Base-by-base conservation (phyloP, 2,888 invertebrate genomes). In the Sphinx pinastri region DNA sequence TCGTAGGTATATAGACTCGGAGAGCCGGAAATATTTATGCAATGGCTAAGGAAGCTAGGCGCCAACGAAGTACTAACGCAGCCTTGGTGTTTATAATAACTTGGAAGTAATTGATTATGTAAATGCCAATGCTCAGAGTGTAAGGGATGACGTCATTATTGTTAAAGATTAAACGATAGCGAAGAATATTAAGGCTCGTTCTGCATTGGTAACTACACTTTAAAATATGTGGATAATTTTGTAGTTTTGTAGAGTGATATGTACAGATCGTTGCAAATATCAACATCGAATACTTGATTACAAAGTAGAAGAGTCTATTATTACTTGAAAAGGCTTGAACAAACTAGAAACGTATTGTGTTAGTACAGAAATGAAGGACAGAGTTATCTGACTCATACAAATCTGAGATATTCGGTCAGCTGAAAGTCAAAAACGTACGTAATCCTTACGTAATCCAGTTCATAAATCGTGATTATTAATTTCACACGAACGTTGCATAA, bases 401-500 rank as follows among this genome's bases (percentile, higher is more conserved):
- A 51, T 51, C 12, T 55, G 55, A 19, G 19, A 55, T 19, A 55
- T 55, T 19, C 19, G 10, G 19, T 19, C 19, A 54, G 11, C 10
- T 19, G n/a, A 10, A 51, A 5, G 51, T 51, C 11, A 19, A 55
- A 55, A 19, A 10, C 19, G 7, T 55, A 63, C 49, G 49, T 47
- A 7, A 25, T 16, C 16, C 19, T 19, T 55, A 63, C 49, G 49
- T 47, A 7, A 25, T 16, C 47, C 16, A 12, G 19, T 49, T 49
- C 12, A 19, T 47, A 63, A 63, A 16, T 31, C 60, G 49, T 49
- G 63, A 49, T 49, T 16, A 63, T 49, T 6, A 63, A 49, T 19
- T 63, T 63, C 63, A 63, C 47, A 63, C 63, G 49, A 49, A 63
- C 13, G 49, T 63, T 49, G 25, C 49, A 63, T 49, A 63, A 63